Conservation (phyloP, 2,113 vertebrate genomes). For the Boulengeromyrus knoepffleri region DNA sequence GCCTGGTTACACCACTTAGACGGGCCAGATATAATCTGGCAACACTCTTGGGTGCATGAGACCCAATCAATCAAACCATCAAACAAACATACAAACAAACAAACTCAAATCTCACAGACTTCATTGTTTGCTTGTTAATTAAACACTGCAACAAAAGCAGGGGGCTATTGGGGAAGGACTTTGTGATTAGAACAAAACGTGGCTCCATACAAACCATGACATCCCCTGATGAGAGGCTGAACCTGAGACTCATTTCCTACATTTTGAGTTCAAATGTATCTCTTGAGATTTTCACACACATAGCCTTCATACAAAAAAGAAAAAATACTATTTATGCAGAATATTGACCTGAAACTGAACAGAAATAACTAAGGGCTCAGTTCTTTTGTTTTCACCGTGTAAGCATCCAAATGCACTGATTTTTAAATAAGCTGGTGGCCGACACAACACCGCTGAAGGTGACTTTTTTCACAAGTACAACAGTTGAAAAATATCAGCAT, state of each 20-base stretch:
- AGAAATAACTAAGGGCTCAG: too few relatives aligned
- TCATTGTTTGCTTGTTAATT: slow-evolving; percentile 20
- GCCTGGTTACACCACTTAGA: slow-evolving; percentile 18
- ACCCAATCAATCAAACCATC: slow-evolving; percentile 9
- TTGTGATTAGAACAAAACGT: not conserved
- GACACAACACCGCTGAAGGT: not conserved
- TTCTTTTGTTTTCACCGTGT: not conserved
- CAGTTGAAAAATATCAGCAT: not conserved
- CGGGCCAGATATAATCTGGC: slow-evolving; percentile 25
- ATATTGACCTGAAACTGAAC: not conserved
- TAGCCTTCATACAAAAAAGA: not conserved
- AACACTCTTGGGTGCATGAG: slow-evolving; percentile 33
- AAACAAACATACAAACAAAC: slow-evolving; percentile 5
- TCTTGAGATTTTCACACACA: not conserved
- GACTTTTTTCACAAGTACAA: not conserved
- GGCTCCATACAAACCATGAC: not conserved
- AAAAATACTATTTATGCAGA: slow-evolving; percentile 7
- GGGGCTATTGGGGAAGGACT: not conserved
- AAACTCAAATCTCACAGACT: not conserved
- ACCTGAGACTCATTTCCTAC: not conserved
- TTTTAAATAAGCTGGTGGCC: not conserved
- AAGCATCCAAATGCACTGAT: not conserved
- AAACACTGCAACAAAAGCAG: slow-evolving; percentile 5
- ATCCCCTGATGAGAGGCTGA: not conserved
- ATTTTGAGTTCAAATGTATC: not conserved